Base-by-base conservation (phyloP, 2,797 vertebrate genomes). In the Danio choprae region DNA sequence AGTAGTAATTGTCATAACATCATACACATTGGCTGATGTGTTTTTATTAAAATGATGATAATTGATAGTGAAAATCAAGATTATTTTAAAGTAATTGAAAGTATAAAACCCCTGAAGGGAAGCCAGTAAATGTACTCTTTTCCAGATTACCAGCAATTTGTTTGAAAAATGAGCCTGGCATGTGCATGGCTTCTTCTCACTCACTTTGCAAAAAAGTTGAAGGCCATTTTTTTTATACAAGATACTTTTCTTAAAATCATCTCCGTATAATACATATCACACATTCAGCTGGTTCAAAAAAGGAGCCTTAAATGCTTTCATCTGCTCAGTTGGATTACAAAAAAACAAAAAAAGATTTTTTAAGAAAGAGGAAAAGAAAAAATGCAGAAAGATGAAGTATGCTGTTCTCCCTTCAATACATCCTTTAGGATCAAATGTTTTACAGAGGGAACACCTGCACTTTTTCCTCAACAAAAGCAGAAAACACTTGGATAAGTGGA, bases 1-100 rank as follows among this genome's bases (percentile, higher is more conserved):
- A 72, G 59, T 70, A 63, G 75, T 85, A 85, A 74, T 85, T 84
- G 80, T 82, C 81, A 79, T 86, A 82, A 85, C 75, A 41, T 76
- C 36, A 63, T 76, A 74, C 82, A 59, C 63, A 60, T 79, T 81
- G 73, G 80, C 79, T 65, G 51, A 83, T 79, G 77, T 75, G 71
- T 53, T 75, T 55, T 67, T 83, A 71, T 81, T 80, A 81, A 77
- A 83, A 64, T 84, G 20, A 53, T 63, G 29, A 16, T 80, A 84
- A 83, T 82, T 83, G 83, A 78, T 79, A 59, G 68, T 53, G 82
- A 84, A 84, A 73, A 59, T 43, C 51, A 73, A 46, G 65, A 44
- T 22, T 60, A 15, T 46, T 82, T 70, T 46, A 22, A 59, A 74
- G 67, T 59, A 50, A 58, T 71, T 50, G 74, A 82, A 84, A 77